Base-by-base conservation (phyloP, 35 echinoderm and acorn worm species). In the Nesometra sesokonis region DNA sequence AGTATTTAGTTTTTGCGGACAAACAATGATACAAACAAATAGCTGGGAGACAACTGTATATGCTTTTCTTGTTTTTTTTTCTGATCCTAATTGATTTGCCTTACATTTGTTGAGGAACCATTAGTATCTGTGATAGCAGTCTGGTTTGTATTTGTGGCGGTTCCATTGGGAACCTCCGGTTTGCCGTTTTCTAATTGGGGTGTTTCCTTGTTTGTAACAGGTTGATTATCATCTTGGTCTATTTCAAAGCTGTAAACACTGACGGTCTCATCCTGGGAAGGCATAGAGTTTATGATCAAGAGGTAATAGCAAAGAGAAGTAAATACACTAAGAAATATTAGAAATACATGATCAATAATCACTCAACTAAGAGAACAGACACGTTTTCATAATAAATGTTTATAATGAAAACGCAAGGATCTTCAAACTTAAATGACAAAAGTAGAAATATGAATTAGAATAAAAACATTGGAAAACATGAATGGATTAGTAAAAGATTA, bases 191-290 rank as follows among this genome's bases (percentile, higher is more conserved):
- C 4, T 37, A 37, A 33, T 46, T 8, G 5, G 15, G 29, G 35
- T 32, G 38, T 31, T 52, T 40, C 39, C 31, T 34, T 21, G 2
- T 78, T 84, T 32, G 80, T 76, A 33, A 81, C 80, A 77, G 77
- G 78, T 29, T 77, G 35, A 76, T 35, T 57, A 35, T 77, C 37
- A 30, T 92, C 90, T 11, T 47, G 84, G 33, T 91, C 93, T 82
- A 94, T 86, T 82, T 94, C 93, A 94, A 94, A 94, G 87, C 93
- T 94, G 89, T 88, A 94, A 82, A 94, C 89, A 84, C 93, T 94
- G 46, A 94, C 89, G 17, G 86, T 84, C 82, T 94, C 93, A 78
- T 94, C 92, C 84, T 90, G 77, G 38, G 35, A 38, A 80, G 78
- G 77, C 77, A 87, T 78, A 32, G 19, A 39, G 39, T 80, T 33